Conservation (phyloP, 2,113 vertebrate genomes). For the Notarius lentiginosus region DNA sequence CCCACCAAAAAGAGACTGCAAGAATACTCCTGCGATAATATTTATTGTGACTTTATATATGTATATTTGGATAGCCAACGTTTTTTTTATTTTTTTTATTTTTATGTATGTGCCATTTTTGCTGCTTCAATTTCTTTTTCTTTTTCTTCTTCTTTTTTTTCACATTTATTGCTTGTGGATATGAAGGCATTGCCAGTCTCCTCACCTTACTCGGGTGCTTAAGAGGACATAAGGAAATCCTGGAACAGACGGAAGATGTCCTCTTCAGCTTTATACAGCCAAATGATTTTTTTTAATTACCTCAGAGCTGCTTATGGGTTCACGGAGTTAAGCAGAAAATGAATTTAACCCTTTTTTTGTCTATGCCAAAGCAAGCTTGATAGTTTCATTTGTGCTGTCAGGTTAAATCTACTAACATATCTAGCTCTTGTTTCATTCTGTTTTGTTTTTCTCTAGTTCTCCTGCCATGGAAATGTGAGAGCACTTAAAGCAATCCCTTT, state of each 20-base stretch:
- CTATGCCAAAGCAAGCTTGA: constrained; percentile 34
- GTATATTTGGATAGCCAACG: constrained; percentile 80
- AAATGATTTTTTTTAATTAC: constrained; percentile 75
- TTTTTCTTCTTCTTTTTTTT: constrained; percentile 63
- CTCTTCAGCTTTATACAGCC: constrained; percentile 64
- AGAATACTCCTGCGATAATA: constrained; percentile 65
- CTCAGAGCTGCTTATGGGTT: constrained; percentile 71
- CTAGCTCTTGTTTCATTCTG: constrained; percentile 48
- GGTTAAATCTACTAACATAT: constrained; percentile 7
- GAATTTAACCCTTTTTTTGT: constrained; percentile 53
- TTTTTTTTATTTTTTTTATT: constrained; percentile 61
- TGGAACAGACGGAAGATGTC: constrained; percentile 62
- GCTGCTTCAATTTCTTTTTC: constrained; percentile 75
- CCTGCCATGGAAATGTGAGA: constrained; percentile 55
- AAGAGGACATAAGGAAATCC: constrained; percentile 70
- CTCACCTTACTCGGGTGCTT: constrained; percentile 71
- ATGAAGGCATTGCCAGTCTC: constrained; percentile 62
- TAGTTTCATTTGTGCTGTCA: constrained; percentile 24
- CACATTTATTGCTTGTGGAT: constrained; percentile 59
- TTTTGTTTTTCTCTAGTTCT: constrained; percentile 49
- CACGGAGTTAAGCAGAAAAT: constrained; percentile 69
- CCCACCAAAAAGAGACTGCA: constrained; percentile 61
- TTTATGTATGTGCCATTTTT: constrained; percentile 66
- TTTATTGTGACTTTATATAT: constrained; percentile 75
- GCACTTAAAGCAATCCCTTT: constrained; percentile 61